Base-by-base conservation (phyloP, 2,888 invertebrate genomes). In the Synergus gifuensis region DNA sequence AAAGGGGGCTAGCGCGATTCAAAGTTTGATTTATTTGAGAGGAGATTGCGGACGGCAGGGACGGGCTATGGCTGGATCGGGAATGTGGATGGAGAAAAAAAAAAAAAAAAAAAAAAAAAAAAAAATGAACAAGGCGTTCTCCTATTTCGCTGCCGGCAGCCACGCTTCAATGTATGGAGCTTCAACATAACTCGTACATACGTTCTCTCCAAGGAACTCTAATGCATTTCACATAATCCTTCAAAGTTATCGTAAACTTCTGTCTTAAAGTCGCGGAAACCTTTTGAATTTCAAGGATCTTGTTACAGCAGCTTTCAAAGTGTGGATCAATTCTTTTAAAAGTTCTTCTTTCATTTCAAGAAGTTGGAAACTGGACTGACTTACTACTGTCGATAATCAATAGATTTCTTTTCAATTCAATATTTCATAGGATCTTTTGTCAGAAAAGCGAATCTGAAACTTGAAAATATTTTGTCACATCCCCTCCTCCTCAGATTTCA, bases 21-120 rank as follows among this genome's bases (percentile, higher is more conserved):
- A 89, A 90, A 91, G 91, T 91, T 91, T 91, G 91, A 91, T 92
- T 91, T 91, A 91, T 91, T 91, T 92, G 90, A 89, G 89, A 88
- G 89, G 86, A 91, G 90, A 91, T 91, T 92, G 90, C 87, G 88
- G 85, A 85, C 83, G 89, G 87, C 88, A 87, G 82, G 86, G 85
- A 77, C 83, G 83, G 81, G 84, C 80, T 81, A 77, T 80, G 79
- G 79, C 76, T 22, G 76, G 84, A 83, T 76, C 76, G 76, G 63
- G 83, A 86, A 85, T 85, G 85, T 78, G 84, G 81, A 83, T 78
- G 79, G 77, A 81, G 80, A 44, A 60, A 62, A 73, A 79, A 63
- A 83, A 83, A 73, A 79, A 63, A 83, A 83, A 62, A 73, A 79
- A 63, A 83, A 82, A 28, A 22, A 1, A 80, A 79, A 78, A 78